Base-by-base conservation (phyloP, 2,113 vertebrate species). In the Hypanus sabinus region DNA sequence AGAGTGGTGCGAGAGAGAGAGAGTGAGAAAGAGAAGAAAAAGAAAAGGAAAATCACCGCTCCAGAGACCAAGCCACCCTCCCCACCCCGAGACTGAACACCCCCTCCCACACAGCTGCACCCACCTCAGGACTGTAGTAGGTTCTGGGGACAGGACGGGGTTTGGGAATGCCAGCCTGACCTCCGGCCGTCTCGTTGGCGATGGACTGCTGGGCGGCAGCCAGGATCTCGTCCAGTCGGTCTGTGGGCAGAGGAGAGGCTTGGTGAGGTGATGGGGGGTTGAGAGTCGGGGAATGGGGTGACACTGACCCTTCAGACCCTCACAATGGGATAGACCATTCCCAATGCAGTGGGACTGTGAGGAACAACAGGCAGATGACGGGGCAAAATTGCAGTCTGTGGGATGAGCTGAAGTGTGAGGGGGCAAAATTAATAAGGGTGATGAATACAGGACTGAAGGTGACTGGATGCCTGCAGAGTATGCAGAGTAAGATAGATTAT, bases 121-220 rank as follows among this genome's bases (percentile, higher is more conserved):
- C 94, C 97, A 98, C 98, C 98, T 98, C 98, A 62, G 98, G 97
- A 94, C 97, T 96, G 95, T 97, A 97, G 94, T 97, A 98, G 88
- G 97, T 96, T 20, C 96, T 95, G 94, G 95, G 96, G 24, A 97
- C 96, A 79, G 97, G 95, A 71, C 98, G 97, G 91, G 98, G 95
- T 96, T 98, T 95, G 95, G 95, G 96, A 95, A 97, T 95, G 33
- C 95, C 96, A 0, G 96, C 95, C 0, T 97, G 97, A 1, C 97
- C 96, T 94, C 96, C 97, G 0, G 97, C 96, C 0, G 96, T 96
- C 95, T 98, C 98, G 1, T 98, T 98, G 55, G 97, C 98, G 96
- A 98, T 98, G 95, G 98, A 98, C 96, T 98, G 98, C 94, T 98
- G 98, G 95, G 98, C 98, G 4, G 98, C 98, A 20, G 98, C 98